Conservation (phyloP, 1,140 invertebrate species). For the Carcinoscorpius rotundicauda region DNA sequence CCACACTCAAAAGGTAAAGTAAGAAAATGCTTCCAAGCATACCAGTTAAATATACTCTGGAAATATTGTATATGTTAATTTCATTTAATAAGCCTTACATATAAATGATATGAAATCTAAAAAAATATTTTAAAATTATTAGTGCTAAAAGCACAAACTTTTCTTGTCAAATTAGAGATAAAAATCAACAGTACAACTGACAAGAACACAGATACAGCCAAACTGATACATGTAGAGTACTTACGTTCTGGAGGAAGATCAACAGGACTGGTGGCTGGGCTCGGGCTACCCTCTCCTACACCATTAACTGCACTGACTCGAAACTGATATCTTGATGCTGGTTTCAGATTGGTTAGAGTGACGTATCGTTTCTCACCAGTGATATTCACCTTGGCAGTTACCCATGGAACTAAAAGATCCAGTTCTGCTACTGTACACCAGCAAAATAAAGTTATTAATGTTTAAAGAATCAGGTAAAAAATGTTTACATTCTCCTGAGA, state of each 20-base stretch:
- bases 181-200: conserved; percentile 10
- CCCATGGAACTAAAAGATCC: conserved; percentile 45
- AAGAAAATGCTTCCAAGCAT: no score
- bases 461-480: no score
- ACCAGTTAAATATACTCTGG: no score
- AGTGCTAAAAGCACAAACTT: no score
- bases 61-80: no score
- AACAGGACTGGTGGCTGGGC: conserved; percentile 71
- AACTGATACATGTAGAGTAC: conserved; percentile 21
- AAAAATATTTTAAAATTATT: no score
- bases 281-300: conserved; percentile 84
- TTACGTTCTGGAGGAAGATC: conserved; percentile 86
- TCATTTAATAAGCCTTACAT: no score
- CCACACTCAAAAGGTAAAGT: no score
- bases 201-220: background rate
- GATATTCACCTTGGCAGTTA: conserved; percentile 74
- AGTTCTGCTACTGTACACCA: conserved; percentile 3
- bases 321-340: conserved; percentile 90
- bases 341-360: conserved; percentile 72
- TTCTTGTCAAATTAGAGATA: background rate
- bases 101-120: no score
- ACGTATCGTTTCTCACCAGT: conserved; percentile 62
- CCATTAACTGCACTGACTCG: conserved; percentile 85
- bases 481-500: no score
- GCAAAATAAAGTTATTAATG: no score